phyloP scores from a whole-genome alignment of 2,113 vertebrate species.

The Pelmatolapia mariae region DNA sequence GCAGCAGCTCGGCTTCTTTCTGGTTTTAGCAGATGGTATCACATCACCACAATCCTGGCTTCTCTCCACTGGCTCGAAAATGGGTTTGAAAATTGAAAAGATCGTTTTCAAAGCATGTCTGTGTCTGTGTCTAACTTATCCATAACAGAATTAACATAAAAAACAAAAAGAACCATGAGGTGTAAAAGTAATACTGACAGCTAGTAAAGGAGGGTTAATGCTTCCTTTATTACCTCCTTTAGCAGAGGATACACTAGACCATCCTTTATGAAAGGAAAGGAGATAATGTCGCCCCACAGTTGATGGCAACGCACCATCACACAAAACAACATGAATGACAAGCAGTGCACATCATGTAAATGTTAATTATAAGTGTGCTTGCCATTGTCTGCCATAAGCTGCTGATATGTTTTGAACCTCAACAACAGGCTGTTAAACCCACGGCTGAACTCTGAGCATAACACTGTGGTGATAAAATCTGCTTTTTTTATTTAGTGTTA shows the following conservation, averaged over 20 bases:
- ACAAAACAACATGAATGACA: neutral
- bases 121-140: neutral
- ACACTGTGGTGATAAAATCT: neutral
- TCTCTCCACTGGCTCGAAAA: neutral
- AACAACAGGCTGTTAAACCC: neutral
- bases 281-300: neutral
- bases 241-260: neutral
- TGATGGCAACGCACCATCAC: neutral
- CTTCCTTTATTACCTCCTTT: neutral
- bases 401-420: neutral
- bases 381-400: neutral
- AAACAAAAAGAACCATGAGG: neutral
- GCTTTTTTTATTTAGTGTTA: neutral
- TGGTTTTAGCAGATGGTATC: neutral
- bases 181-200: neutral
- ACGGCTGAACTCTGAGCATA: fast-evolving
- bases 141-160: neutral
- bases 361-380: neutral
- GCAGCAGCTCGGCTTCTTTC: neutral
- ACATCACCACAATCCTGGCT: neutral
- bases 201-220: neutral
- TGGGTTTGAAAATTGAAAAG: neutral
- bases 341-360: neutral
- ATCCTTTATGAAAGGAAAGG: neutral
- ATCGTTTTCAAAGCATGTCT: fast-evolving